These are phyloP conservation scores for Cephus sareptanus DNA, from an alignment of 2,888 invertebrate genomes.

Conservation along the genomic window DNA sequence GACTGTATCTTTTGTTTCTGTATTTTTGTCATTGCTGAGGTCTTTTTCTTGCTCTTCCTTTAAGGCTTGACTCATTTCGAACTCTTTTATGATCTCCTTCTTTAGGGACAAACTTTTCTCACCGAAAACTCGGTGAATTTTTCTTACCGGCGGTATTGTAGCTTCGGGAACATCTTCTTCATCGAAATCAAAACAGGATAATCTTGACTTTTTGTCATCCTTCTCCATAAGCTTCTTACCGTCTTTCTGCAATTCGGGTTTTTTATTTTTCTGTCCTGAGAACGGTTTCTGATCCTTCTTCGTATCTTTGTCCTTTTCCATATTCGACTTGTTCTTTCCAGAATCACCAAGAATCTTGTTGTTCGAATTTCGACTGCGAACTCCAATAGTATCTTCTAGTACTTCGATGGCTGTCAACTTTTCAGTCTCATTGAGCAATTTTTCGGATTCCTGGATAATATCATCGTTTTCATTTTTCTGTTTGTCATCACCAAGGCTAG, in stretches of 20 bases:
- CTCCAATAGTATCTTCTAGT: conserved; percentile 27
- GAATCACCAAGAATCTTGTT: conserved; percentile 22
- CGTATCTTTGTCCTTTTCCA: conserved; percentile 9
- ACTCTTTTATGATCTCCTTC: conserved; percentile 63
- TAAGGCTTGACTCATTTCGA: conserved; percentile 59
- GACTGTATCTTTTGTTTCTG: conserved; percentile 23
- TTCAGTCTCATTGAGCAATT: conserved; percentile 57
- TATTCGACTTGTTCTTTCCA: conserved; percentile 11
- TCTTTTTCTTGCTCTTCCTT: conserved; percentile 48
- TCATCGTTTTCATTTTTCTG: conserved; percentile 36
- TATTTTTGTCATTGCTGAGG: conserved; percentile 29
- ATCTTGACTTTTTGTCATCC: conserved; percentile 66
- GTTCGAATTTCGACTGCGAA: conserved; percentile 20
- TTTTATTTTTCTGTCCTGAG: conserved; percentile 28
- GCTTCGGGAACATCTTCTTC: conserved; percentile 78
- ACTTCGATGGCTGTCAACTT: conserved; percentile 40
- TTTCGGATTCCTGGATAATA: conserved; percentile 51
- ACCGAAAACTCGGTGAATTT: conserved; percentile 73
- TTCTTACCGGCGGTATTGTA: conserved; percentile 70
- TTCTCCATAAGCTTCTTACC: conserved; percentile 32
- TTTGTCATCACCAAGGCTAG: conserved; percentile 14
- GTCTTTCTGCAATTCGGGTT: conserved; percentile 61
- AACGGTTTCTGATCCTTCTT: conserved; percentile 26
- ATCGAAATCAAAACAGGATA: conserved; percentile 84
- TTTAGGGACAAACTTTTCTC: conserved; percentile 55